A percentile compares a stretch with the other conserved stretches of the same genome.
Evolutionary conservation across 2,888 invertebrate species (phyloP).

Genomic region (Drosophila paranaensis): DNA sequence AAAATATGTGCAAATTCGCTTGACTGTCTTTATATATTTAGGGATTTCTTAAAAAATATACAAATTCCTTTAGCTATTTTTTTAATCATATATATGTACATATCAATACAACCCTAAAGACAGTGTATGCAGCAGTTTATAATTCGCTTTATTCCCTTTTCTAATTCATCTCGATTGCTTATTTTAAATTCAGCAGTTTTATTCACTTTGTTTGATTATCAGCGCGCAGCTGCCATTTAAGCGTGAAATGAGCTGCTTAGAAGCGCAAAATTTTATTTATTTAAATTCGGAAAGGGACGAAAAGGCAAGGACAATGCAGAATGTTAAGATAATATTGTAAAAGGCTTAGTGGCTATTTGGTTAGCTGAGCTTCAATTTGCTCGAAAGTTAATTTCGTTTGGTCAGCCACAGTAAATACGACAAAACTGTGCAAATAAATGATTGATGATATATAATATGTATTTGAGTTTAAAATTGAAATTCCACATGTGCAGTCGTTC

Average conservation of each 20-base stretch:
- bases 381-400: conserved; percentile 16
- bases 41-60: too few relatives aligned
- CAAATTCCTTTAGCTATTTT: too few relatives aligned
- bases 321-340: conserved; percentile 25
- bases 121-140: conserved; percentile 20
- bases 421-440: conserved; percentile 1
- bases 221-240: conserved; percentile 52
- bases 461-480: not conserved
- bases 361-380: conserved; percentile 26
- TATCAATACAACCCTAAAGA: not conserved
- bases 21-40: too few relatives aligned
- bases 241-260: conserved; percentile 74
- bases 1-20: too few relatives aligned
- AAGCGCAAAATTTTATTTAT: conserved; percentile 66
- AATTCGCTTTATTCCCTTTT: too few relatives aligned
- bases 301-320: conserved; percentile 6
- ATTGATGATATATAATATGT: conserved; percentile 14
- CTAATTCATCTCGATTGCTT: not conserved
- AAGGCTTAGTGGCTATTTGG: conserved; percentile 42
- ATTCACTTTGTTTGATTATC: conserved; percentile 46
- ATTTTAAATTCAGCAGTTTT: conserved; percentile 16
- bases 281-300: conserved; percentile 12
- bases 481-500: conserved; percentile 1
- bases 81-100: not conserved
- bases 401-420: conserved; percentile 7